Evolutionary conservation across 1,140 invertebrate genomes (phyloP), one percentile per base, ranked within the genome.

Genomic region (Bombyx mori): DNA sequence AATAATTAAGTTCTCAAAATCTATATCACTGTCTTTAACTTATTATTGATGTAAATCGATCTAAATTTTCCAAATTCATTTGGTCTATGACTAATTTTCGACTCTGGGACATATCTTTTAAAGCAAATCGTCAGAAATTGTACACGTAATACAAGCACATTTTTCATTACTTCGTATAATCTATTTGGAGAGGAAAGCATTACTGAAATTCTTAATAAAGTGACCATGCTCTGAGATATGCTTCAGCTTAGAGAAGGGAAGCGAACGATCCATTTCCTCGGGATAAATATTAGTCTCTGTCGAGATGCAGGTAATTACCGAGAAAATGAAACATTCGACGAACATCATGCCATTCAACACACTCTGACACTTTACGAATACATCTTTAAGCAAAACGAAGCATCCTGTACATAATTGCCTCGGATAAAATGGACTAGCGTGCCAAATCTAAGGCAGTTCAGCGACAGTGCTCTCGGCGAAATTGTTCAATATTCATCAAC

Each of bases 401-500:
- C 54, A n/a, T 46, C 52, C 71, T 74, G 71, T 62, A 72, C 59
- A 66, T 68, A 72, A 75, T 75, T 72, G 72, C 62, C 45, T 62
- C 65, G 64, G 61, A 66, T 66, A 75, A 69, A 74, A 74, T 69
- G 68, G 67, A 63, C 65, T 68, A 65, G 71, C 66, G 61, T 64
- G 65, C 59, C 62, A 47, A 60, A 61, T 58, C 52, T 66, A 53
- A 65, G 57, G 65, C 58, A 65, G 60, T 61, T 60, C 50, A 60
- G 56, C 63, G 57, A 57, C 52, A 59, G 57, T 53, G 45, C 58
- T 65, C 58, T 55, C 43, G 61, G 56, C 54, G 44, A 62, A 71
- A 62, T 62, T 63, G 65, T 68, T 75, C 66, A 75, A 73, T 75
- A 75, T 75, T 71, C 61, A 75, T 66, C 62, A 68, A 58, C 22